Base-by-base conservation (phyloP, 2,888 invertebrate species). In the Plagodis pulveraria region DNA sequence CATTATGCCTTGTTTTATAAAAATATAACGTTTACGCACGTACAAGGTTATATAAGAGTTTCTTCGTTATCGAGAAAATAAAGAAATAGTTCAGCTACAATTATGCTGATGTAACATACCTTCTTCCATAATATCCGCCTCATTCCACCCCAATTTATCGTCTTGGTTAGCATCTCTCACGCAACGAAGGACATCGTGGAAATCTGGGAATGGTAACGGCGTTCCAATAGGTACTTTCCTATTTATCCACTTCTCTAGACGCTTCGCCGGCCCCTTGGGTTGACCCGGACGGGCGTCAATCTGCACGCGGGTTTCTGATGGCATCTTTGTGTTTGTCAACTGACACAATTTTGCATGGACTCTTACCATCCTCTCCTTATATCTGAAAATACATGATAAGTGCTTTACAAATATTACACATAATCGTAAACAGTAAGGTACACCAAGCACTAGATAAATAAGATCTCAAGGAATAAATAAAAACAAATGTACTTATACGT, bases 301-400 rank as follows among this genome's bases (percentile, higher is more conserved):
- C 34, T 81, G 77, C 5, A 91, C 77, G 1, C 84, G 83, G 6
- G 91, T 87, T 60, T 91, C 91, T 0, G 91, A 90, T 0, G 90
- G 91, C 87, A 91, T 84, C 71, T 87, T 89, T 0, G 89, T 89
- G 45, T 94, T 94, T 0, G 94, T 94, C 67, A 95, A 73, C 76
- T 95, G 94, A 82, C 95, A 95, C 67, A 95, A 93, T 77, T 94
- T 94, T n/a, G 94, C 93, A 64, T 93, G 89, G 0, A 93, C 89
- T 8, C 87, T 78, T 6, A 91, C 83, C 78, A 93, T 83, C 62
- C 93, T 83, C 55, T 89, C 87, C 70, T 93, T 91, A 65, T 93
- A 93, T 63, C 93, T 93, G 52, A 44, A 73, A 70, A 8, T 10
- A 10, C 47, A 10, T 2, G 34, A n/a, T 10, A 35, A 44, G 10